Conservation (phyloP, 2,113 vertebrate species). For the Turnix velox region DNA sequence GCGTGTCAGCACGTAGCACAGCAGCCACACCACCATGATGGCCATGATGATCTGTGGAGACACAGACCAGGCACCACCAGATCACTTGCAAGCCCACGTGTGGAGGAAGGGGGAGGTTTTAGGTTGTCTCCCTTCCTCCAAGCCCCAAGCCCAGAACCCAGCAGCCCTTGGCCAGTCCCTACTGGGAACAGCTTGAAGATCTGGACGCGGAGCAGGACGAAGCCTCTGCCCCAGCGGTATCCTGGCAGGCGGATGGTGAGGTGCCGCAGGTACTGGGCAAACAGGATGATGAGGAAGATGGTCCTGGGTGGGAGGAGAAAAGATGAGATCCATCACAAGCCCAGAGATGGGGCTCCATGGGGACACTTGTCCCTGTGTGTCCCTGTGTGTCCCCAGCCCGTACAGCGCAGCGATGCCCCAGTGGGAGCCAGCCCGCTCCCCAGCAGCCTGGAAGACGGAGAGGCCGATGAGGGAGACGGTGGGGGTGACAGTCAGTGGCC, state of each 20-base stretch:
- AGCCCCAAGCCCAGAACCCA: rapidly evolving
- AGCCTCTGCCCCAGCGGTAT: conserved; percentile 80
- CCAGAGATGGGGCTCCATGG: rapidly evolving
- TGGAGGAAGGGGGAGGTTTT: rapidly evolving
- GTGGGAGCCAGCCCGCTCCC: conserved; percentile 90
- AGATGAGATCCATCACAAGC: rapidly evolving
- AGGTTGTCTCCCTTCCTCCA: no score
- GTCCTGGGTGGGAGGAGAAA: conserved; percentile 69
- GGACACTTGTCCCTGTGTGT: rapidly evolving
- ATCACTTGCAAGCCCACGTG: rapidly evolving
- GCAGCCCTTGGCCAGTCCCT: background rate
- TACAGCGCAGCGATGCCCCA: conserved; percentile 93
- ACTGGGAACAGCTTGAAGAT: conserved; percentile 99
- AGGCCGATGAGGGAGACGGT: conserved; percentile 94
- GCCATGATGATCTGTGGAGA: conserved; percentile 88
- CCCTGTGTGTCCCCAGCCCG: rapidly evolving
- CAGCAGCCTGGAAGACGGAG: conserved; percentile 90
- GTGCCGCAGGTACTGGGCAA: conserved; percentile 90
- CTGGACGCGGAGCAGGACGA: conserved; percentile 79
- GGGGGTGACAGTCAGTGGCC: conserved; percentile 93
- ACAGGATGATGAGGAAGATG: conserved; percentile 89
- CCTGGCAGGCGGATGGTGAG: conserved; percentile 78
- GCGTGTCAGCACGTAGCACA: conserved; percentile 91
- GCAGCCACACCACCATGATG: conserved; percentile 88
- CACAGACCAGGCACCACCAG: background rate